Evolutionary conservation across 2,113 vertebrate genomes (phyloP).

Genomic region (Salvelinus namaycush): DNA sequence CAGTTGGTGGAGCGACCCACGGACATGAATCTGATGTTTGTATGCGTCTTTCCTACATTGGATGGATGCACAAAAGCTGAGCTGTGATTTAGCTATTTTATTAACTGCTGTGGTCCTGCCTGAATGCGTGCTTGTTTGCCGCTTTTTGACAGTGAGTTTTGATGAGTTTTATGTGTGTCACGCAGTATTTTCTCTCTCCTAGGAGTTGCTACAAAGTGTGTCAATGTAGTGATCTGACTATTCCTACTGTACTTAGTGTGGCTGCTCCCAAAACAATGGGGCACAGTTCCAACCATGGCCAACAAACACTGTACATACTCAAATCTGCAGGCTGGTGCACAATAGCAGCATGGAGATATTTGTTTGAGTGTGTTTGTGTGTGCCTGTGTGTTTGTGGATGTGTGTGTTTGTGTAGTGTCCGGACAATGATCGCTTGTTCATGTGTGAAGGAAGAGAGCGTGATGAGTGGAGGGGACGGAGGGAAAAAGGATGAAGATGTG

Average conservation of each 20-base stretch:
- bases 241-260: slow-evolving; percentile 27
- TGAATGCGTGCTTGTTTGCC: not conserved
- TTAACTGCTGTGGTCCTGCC: not conserved
- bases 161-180: slow-evolving; percentile 11
- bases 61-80: not conserved
- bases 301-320: slow-evolving; percentile 40
- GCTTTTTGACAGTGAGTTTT: not conserved
- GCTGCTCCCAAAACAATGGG: slow-evolving; percentile 55
- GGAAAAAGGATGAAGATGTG: not conserved
- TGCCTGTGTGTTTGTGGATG: not conserved
- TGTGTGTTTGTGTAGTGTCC: not conserved
- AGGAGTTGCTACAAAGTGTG: slow-evolving; percentile 12
- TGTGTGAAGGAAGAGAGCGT: slow-evolving; percentile 30
- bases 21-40: too few species aligned
- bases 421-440: slow-evolving; percentile 66
- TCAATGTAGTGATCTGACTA: slow-evolving; percentile 3
- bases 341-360: slow-evolving; percentile 25
- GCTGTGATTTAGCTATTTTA: not conserved
- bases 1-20: too few species aligned
- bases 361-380: not conserved
- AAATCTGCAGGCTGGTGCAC: not conserved
- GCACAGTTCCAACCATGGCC: slow-evolving; percentile 53
- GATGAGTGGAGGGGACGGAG: not conserved
- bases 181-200: slow-evolving; percentile 2
- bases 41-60: not conserved